Evolutionary conservation across 2,888 invertebrate genomes (phyloP), one percentile per base, ranked within the genome.

Genomic region (Caenorhabditis sp.): DNA sequence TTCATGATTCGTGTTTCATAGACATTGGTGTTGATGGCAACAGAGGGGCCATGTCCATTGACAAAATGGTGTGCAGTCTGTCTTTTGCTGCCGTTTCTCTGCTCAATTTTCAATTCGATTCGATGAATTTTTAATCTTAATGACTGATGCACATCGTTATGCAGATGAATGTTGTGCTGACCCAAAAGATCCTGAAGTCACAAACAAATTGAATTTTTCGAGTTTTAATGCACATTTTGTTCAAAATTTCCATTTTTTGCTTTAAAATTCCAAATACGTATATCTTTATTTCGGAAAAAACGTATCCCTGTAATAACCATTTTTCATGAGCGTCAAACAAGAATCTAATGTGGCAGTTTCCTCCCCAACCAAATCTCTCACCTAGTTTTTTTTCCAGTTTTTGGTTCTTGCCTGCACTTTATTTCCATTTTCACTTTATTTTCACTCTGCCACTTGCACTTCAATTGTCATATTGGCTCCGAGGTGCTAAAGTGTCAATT

Each of bases 261-360:
- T n/a, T n/a, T n/a, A n/a, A n/a, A n/a, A n/a, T n/a, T n/a, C n/a
- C n/a, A n/a, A n/a, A n/a, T n/a, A n/a, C n/a, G n/a, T n/a, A n/a
- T n/a, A n/a, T n/a, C n/a, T n/a, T n/a, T n/a, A n/a, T n/a, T n/a
- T n/a, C n/a, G n/a, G n/a, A n/a, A n/a, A n/a, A n/a, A n/a, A n/a
- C n/a, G n/a, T n/a, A n/a, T n/a, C n/a, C n/a, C n/a, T n/a, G 58
- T 67, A 60, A 74, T 74, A 74, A 67, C 67, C 61, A 61, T 76
- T 76, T 76, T 58, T 74, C 65, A 65, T 67, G 55, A 67, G 76
- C 61, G 32, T 64, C 53, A 58, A 50, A 76, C 15, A n/a, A 61
- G 61, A 61, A 51, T 20, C 67, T 37, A 44, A 64, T 28, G 56
- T 55, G 37, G n/a, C 56, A 32, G 5, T 32, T 60, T 50, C 56